Evolutionary conservation across 2,113 vertebrate species (phyloP), one percentile per base, ranked within the genome.

Genomic region (Pleuronectes platessa): DNA sequence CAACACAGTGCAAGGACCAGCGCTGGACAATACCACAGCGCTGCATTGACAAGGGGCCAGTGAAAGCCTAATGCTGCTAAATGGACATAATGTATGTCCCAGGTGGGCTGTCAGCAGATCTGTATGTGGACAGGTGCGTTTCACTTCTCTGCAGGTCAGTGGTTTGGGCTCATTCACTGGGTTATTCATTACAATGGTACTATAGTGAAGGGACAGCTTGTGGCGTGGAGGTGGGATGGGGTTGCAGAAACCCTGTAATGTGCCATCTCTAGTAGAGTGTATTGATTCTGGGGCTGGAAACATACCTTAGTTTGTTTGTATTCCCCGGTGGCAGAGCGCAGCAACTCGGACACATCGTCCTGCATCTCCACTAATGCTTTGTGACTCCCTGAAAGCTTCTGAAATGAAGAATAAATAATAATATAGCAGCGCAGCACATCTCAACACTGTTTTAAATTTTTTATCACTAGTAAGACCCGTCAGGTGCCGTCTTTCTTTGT

Each of bases 331-430:
- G 95, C 93, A 2, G 94, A 97, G 79, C 79, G 95, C 88, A 98
- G 93, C 47, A 99, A 96, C 47, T 97, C 96, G 0, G 81, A 83
- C 80, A 98, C 95, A 3, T 96, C 92, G 17, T 97, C 97, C 77
- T 99, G 98, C 97, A 99, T 98, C 93, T 99, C 97, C 76, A 99
- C 97, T 85, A 99, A 89, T 0, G 97, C 97, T 92, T 99, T 99
- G 93, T 99, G 97, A 86, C 97, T 96, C 78, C 96, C 96, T 0
- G 98, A 99, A 90, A 99, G 95, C 88, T 96, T 98, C 98, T 99
- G 92, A 53, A 93, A 92, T 26, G 76, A 87, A 69, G 45, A 1
- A 71, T 3, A 45, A 1, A 69, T 3, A 49, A 79, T 62, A 17
- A 73, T 26, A 47, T 42, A 65, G 66, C 42, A 62, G 66, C 24